Base-by-base conservation (phyloP, 1,140 invertebrate species). In the Brachionus angularis region DNA sequence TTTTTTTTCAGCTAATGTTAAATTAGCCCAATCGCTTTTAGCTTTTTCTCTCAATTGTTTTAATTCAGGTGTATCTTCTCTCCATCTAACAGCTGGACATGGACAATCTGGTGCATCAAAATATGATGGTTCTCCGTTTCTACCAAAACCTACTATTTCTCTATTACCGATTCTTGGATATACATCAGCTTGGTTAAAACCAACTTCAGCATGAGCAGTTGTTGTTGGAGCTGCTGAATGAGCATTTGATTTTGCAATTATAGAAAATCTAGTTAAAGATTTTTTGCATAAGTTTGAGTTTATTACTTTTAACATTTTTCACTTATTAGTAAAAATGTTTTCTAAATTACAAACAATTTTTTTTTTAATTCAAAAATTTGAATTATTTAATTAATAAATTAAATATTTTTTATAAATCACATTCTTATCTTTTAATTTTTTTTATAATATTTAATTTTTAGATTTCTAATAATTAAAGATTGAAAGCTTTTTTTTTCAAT, bases 1-100 rank as follows among this genome's bases (percentile, higher is more conserved):
- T 84, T 96, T 96, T 80, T 96, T 96, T 76, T 98, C 94, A 75
- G 93, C 89, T 0, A 89, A 76, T 4, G 88, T 86, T 5, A 98
- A 79, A 74, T 89, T 89, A 73, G 88, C 89, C 95, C 95, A 98
- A 78, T 96, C 93, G 33, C 89, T 91, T 81, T 91, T 91, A 81
- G 97, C 93, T 79, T 96, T 97, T 77, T 91, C 86, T 73, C 87
- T 85, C 44, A 98, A 82, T 33, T 85, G 86, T 86, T 89, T 73
- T 36, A 83, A 76, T 64, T 88, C 86, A 3, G 86, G 78, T 7
- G 85, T 85, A 16, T 82, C 80, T 79, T 86, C 79, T 76, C 86
- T 88, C 84, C 89, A 98, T 71, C 93, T 85, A 72, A 97, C 87
- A 46, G 91, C 90, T n/a, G 95, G 93, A 80, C 90, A 84, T 16